A percentile compares a stretch with the other conserved stretches of the same genome.
Conservation (phyloP, 1,140 invertebrate genomes). For the Trichonephila inaurata region DNA sequence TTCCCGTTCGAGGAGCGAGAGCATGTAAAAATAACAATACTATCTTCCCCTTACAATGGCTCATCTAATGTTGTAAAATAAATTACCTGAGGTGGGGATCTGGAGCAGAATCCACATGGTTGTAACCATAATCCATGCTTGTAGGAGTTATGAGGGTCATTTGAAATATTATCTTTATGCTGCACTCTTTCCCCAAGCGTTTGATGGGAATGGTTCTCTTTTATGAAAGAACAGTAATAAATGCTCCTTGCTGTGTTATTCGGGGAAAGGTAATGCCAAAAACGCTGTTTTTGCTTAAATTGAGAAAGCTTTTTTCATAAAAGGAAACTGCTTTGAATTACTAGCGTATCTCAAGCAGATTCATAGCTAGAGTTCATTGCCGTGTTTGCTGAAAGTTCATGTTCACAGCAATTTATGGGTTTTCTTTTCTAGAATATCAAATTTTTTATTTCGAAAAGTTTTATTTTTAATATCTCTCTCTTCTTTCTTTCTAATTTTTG, state of each 20-base stretch:
- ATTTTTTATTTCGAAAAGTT: no score
- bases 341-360: no score
- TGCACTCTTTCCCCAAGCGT: background rate
- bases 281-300: background rate
- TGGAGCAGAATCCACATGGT: background rate
- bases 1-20: background rate
- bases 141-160: conserved; percentile 27
- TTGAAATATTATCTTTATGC: conserved; percentile 37
- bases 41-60: conserved; percentile 11
- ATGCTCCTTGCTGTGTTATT: background rate
- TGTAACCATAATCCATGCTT: conserved; percentile 38
- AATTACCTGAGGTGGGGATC: background rate
- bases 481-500: no score
- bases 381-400: background rate
- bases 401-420: background rate
- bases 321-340: background rate
- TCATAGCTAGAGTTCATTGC: no score
- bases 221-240: conserved; percentile 30
- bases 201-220: conserved; percentile 9
- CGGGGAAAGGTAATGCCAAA: background rate
- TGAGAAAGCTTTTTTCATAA: background rate
- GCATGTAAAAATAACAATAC: background rate
- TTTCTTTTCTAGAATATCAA: background rate
- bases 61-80: conserved; percentile 1
- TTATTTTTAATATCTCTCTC: no score